Evolutionary conservation across 92 coral and sea anemone genomes (phyloP).

Genomic region (Muricea muricata): DNA sequence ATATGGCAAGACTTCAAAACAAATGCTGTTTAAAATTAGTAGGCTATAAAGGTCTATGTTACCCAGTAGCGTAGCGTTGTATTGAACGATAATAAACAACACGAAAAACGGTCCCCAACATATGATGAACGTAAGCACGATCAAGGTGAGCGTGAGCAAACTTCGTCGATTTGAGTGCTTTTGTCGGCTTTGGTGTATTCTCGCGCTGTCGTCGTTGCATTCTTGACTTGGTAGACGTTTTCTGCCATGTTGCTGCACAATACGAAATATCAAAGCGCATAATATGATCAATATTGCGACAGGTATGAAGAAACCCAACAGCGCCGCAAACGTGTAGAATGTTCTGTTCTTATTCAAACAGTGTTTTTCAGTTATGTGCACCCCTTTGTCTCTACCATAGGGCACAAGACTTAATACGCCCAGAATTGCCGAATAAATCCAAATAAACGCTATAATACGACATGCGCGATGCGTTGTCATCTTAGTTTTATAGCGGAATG

Average conservation of each 20-base stretch:
- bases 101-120: conserved; percentile 98
- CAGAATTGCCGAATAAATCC: conserved; percentile 80
- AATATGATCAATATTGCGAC: conserved; percentile 25
- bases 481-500: conserved; percentile 28
- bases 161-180: conserved; percentile 58
- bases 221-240: conserved; percentile 3
- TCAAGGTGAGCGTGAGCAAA: conserved; percentile 83
- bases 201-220: conserved; percentile 18
- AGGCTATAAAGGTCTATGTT: background rate
- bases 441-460: conserved; percentile 55
- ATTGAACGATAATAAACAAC: conserved; percentile 73
- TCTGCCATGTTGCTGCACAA: conserved; percentile 34
- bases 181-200: conserved; percentile 62
- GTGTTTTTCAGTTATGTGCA: background rate
- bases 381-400: conserved; percentile 38
- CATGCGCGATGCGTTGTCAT: conserved; percentile 29
- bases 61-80: conserved; percentile 36
- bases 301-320: conserved; percentile 48
- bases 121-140: conserved; percentile 88
- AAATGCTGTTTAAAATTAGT: conserved; percentile 9
- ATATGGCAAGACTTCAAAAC: conserved; percentile 59
- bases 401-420: conserved; percentile 40
- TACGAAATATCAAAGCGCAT: conserved; percentile 38
- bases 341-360: conserved; percentile 44
- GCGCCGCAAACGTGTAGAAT: conserved; percentile 38